These are phyloP conservation scores for Corvus moneduloides DNA, from an alignment of 2,113 vertebrate genomes.

Conservation along the genomic window DNA sequence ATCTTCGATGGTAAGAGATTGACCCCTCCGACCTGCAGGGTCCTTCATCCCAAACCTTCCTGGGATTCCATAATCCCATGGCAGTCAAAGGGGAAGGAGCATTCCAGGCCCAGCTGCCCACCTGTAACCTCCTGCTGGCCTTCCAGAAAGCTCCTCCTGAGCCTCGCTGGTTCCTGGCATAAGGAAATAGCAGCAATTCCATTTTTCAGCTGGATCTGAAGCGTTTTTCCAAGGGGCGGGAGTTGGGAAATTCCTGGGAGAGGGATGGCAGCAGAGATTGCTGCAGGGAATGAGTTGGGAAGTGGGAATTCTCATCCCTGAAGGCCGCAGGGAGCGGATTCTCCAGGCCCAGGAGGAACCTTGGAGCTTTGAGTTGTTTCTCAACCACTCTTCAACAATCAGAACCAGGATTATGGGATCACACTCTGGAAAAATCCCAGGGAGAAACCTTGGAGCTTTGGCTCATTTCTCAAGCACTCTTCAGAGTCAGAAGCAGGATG, in stretches of 20 bases:
- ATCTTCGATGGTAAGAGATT: slow-evolving; percentile 89
- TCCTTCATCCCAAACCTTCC: background rate
- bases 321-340: background rate
- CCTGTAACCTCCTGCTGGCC: background rate
- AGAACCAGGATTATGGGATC: background rate
- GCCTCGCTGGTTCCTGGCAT: background rate
- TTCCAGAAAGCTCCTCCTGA: background rate
- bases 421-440: background rate
- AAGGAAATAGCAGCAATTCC: background rate
- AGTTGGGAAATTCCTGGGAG: background rate
- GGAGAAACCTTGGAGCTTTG: background rate
- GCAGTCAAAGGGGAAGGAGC: background rate
- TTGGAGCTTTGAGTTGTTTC: background rate
- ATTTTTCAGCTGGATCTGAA: background rate
- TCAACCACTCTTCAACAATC: background rate
- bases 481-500: background rate
- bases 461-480: background rate
- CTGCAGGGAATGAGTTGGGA: background rate
- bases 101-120: background rate
- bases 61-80: background rate
- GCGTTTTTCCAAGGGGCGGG: background rate
- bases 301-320: background rate
- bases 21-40: rapidly evolving
- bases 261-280: background rate
- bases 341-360: background rate